phyloP scores from a whole-genome alignment of 2,888 invertebrate species.

The Sussaba pulchella region DNA sequence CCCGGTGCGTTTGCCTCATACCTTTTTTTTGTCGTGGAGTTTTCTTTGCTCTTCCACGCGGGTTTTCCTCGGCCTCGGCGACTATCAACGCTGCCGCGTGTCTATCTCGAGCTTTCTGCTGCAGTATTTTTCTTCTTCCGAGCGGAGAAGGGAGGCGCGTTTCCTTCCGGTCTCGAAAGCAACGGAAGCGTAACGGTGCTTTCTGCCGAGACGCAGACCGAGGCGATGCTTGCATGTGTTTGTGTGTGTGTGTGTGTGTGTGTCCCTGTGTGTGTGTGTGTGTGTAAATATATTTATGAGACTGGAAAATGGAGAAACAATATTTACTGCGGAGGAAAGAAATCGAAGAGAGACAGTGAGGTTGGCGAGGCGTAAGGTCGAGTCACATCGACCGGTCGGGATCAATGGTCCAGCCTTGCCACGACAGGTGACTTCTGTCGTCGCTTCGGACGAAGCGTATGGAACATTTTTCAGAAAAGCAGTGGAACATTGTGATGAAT shows the following conservation, averaged over 20 bases:
- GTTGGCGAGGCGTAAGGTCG: too few relatives aligned
- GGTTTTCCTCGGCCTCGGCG: constrained; percentile 14
- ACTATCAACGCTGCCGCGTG: constrained; percentile 15
- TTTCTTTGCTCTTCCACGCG: constrained; percentile 35
- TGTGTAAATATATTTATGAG: neutral
- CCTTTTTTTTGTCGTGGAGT: constrained; percentile 6
- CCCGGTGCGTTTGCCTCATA: constrained; percentile 50
- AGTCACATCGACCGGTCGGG: too few relatives aligned
- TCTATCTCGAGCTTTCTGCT: constrained; percentile 28
- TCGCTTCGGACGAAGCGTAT: too few relatives aligned
- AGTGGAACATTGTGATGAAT: too few relatives aligned
- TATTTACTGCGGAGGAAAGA: constrained; percentile 44
- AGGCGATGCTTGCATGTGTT: neutral
- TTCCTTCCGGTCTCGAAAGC: constrained; percentile 33
- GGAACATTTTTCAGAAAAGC: too few relatives aligned
- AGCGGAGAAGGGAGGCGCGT: constrained; percentile 30
- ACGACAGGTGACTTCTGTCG: too few relatives aligned
- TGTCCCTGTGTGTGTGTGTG: too few relatives aligned
- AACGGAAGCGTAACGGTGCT: constrained; percentile 55
- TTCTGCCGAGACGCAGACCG: neutral
- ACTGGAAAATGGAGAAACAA: constrained; percentile 43
- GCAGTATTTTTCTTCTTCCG: constrained; percentile 60
- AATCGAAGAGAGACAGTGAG: constrained; percentile 33
- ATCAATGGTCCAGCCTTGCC: too few relatives aligned
- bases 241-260: too few relatives aligned